Conservation (phyloP, 2,888 invertebrate genomes). For the Drosophila maculinotata region DNA sequence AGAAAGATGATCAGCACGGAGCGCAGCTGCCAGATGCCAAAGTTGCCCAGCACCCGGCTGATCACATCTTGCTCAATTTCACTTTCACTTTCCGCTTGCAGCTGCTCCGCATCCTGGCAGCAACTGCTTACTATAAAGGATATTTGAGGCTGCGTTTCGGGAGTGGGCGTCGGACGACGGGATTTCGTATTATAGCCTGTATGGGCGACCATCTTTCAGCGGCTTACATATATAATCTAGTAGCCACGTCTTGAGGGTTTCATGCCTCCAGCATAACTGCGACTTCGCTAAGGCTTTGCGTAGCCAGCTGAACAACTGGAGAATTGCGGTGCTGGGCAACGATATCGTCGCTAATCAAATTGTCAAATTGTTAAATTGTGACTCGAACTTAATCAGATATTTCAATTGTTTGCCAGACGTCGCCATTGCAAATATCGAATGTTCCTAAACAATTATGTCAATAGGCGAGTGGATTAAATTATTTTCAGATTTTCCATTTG, state of each 20-base stretch:
- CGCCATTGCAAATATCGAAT: constrained; percentile 38
- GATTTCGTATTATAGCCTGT: constrained; percentile 24
- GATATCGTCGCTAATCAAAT: constrained; percentile 73
- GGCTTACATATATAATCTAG: constrained; percentile 42
- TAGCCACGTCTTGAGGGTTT: constrained; percentile 50
- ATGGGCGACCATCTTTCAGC: constrained; percentile 30
- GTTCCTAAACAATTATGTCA: constrained; percentile 57
- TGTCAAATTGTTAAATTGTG: constrained; percentile 61
- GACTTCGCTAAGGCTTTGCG: constrained; percentile 52
- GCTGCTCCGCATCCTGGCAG: constrained; percentile 17
- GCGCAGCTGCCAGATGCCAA: constrained; percentile 85
- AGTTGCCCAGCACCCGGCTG: constrained; percentile 82
- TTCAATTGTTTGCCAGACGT: constrained; percentile 30
- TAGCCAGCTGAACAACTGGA: constrained; percentile 42
- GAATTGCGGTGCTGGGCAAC: constrained; percentile 53
- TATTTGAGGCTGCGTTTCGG: constrained; percentile 27
- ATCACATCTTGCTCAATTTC: constrained; percentile 70
- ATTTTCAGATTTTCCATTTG: constrained; percentile 10
- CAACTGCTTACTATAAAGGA: constrained; percentile 20
- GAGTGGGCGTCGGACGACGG: constrained; percentile 42
- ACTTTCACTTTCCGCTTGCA: neutral
- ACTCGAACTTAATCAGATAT: constrained; percentile 26
- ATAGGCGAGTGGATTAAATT: constrained; percentile 18
- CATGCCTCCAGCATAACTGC: constrained; percentile 67
- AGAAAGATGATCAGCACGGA: constrained; percentile 84